phyloP scores from a whole-genome alignment of 2,113 vertebrate species.

The Athene noctua region DNA sequence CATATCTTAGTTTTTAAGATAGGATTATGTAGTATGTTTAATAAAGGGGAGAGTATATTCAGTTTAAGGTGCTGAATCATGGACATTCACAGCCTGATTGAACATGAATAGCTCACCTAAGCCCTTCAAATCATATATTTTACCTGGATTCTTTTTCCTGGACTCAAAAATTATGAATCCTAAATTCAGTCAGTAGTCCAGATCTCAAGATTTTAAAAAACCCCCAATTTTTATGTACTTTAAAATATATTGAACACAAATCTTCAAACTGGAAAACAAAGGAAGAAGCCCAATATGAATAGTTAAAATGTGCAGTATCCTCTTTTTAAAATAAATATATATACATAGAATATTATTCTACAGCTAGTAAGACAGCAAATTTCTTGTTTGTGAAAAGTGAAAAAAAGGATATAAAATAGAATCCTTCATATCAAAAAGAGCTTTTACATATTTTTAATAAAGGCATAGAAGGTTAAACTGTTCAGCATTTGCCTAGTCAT shows the following conservation, averaged over 20 bases:
- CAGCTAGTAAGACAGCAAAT: background rate
- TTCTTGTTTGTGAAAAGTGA: background rate
- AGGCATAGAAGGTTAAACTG: background rate
- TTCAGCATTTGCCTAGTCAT: background rate
- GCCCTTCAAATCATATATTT: background rate
- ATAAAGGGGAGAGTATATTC: background rate
- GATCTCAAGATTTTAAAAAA: background rate
- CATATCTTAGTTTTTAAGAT: background rate
- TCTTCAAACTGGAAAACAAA: background rate
- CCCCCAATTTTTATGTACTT: background rate
- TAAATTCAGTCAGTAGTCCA: background rate
- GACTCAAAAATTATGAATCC: background rate
- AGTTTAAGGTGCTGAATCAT: background rate
- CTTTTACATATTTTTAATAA: background rate
- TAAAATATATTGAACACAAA: background rate
- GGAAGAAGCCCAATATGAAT: background rate
- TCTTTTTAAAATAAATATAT: background rate
- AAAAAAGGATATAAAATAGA: background rate
- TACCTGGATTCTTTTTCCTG: background rate
- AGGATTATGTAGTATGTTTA: background rate
- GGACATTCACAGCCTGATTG: background rate
- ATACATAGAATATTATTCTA: constrained; percentile 1
- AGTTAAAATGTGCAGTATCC: background rate
- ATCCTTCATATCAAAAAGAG: background rate
- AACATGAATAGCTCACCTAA: background rate